These are phyloP conservation scores for Hirtodrosophila histrioides DNA, from an alignment of 2,888 invertebrate genomes.

Conservation along the genomic window DNA sequence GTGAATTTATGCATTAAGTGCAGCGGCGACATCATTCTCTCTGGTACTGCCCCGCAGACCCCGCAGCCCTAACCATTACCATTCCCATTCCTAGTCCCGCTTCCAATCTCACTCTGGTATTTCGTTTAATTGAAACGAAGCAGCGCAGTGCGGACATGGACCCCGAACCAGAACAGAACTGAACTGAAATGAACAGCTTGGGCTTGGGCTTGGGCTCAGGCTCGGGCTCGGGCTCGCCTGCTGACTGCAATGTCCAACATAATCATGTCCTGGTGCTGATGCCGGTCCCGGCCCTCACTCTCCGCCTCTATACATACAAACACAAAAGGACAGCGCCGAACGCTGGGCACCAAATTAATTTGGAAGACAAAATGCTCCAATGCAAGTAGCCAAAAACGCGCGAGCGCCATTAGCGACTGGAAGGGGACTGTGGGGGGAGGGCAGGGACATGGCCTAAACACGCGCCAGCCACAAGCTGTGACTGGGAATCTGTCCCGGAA, in stretches of 20 bases:
- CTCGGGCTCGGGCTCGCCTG: slow-evolving; percentile 15
- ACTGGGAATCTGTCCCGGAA: slow-evolving; percentile 45
- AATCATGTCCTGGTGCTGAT: slow-evolving; percentile 68
- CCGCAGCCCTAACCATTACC: background rate
- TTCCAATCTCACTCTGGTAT: slow-evolving; percentile 42
- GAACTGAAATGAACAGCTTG: background rate
- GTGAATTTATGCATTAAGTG: slow-evolving; percentile 80
- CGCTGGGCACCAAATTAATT: slow-evolving; percentile 74
- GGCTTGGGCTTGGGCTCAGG: background rate
- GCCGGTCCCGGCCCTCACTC: slow-evolving; percentile 5
- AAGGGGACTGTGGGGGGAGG: slow-evolving; percentile 3
- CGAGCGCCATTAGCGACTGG: slow-evolving; percentile 64
- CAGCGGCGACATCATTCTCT: slow-evolving; percentile 54
- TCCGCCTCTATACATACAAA: slow-evolving; percentile 1
- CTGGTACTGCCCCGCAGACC: slow-evolving; percentile 3
- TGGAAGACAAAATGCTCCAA: slow-evolving; percentile 75
- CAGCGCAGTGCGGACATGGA: slow-evolving; percentile 47
- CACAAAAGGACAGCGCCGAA: slow-evolving; percentile 44
- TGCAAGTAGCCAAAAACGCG: slow-evolving; percentile 69
- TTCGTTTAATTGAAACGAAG: slow-evolving; percentile 70
- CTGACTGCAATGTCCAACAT: slow-evolving; percentile 64
- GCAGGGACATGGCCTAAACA: slow-evolving; percentile 56
- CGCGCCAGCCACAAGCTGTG: slow-evolving; percentile 77
- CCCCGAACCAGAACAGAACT: slow-evolving; percentile 19
- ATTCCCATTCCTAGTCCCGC: slow-evolving; percentile 19